Evolutionary conservation across 2,797 vertebrate species (phyloP), one percentile per base, ranked within the genome.

Genomic region (Scyliorhinus canicula): DNA sequence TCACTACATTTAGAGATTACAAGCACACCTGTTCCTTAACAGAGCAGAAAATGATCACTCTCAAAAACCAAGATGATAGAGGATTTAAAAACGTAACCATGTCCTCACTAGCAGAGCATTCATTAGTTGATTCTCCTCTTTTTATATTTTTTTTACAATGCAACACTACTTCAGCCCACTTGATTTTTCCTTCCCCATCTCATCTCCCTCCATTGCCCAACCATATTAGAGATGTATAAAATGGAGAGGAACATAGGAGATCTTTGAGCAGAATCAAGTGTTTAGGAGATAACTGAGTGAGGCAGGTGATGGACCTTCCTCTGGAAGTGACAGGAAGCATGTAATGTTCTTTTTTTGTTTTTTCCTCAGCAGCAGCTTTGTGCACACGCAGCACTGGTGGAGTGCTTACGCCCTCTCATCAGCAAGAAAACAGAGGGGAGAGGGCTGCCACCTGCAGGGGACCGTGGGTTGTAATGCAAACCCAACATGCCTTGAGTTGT

Each of bases 401-500:
- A 97, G 96, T 97, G 96, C 97, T 97, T 97, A 97, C 97, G 96
- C 98, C 97, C 97, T 97, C 97, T 97, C 96, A 96, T 97, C 97
- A 96, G 97, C 97, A 96, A 97, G 97, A 97, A 97, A 97, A 97
- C 96, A 95, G 95, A 96, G 96, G 95, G 96, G 96, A 98, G 97
- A 98, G 97, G 97, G 98, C 97, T 97, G 97, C 98, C 98, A 97
- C 98, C 98, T 97, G 98, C 97, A 97, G 95, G 96, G 95, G 96
- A 93, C 95, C 52, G 74, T 95, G 96, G 95, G 95, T 96, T 95
- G 97, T 98, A 97, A 98, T 96, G 97, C 97, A 97, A 97, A 97
- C 98, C 98, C 98, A 97, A 96, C 97, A 97, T 98, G 98, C 98
- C 97, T 97, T 97, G 97, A 97, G 97, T 96, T 97, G 97, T 97